Conservation (phyloP, 2,888 invertebrate species). For the Drosophila meridionalis region DNA sequence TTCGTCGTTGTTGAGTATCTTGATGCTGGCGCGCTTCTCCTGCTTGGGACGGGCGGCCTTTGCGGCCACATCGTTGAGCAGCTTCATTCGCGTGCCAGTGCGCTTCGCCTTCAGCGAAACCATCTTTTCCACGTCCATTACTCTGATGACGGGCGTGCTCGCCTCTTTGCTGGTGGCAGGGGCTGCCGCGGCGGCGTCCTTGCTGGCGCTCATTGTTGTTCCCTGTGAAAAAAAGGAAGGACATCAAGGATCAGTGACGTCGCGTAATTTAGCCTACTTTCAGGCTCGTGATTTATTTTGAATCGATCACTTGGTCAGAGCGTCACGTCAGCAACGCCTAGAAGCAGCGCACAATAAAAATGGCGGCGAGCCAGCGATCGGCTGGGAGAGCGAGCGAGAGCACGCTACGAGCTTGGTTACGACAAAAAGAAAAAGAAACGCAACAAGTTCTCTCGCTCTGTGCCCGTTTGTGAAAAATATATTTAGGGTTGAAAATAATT, state of each 20-base stretch:
- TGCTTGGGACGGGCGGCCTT: constrained; percentile 32
- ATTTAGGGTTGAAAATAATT: constrained; percentile 71
- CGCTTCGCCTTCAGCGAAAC: constrained; percentile 47
- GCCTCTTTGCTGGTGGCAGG: constrained; percentile 12
- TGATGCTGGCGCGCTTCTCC: constrained; percentile 65
- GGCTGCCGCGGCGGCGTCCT: constrained; percentile 32
- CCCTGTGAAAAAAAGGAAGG: constrained; percentile 15
- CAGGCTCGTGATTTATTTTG: constrained; percentile 63
- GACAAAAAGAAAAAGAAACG: constrained; percentile 34
- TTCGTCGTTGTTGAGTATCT: constrained; percentile 69
- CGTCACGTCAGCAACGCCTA: constrained; percentile 79
- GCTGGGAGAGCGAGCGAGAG: constrained; percentile 55
- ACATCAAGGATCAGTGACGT: constrained; percentile 53
- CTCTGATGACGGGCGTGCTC: constrained; percentile 53
- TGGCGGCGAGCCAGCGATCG: constrained; percentile 59
- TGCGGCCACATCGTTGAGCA: constrained; percentile 56
- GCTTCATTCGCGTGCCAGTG: constrained; percentile 59
- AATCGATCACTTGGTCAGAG: constrained; percentile 59
- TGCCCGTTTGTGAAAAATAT: constrained; percentile 54
- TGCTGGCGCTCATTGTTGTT: constrained; percentile 56
- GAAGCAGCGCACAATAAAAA: constrained; percentile 72
- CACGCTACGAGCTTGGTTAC: constrained; percentile 38
- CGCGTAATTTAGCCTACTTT: constrained; percentile 66
- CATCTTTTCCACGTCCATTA: constrained; percentile 64
- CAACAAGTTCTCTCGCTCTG: constrained; percentile 58